phyloP scores from a whole-genome alignment of 2,797 vertebrate species.

The Gambelia wislizenii region DNA sequence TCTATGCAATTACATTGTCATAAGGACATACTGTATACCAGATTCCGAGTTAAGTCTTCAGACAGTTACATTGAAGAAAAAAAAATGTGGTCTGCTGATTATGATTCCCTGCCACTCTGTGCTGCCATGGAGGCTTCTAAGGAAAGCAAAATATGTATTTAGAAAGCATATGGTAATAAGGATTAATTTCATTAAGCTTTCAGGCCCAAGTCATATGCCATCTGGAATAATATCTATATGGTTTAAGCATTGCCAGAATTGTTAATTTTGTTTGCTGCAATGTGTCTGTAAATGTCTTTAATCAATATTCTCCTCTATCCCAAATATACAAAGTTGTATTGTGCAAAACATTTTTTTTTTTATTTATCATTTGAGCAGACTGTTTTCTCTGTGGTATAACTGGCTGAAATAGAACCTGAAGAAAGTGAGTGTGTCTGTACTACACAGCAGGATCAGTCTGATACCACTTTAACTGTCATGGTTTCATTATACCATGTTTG shows the following conservation, averaged over 20 bases:
- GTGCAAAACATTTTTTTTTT: background rate
- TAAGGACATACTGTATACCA: background rate
- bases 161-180: slow-evolving; percentile 25
- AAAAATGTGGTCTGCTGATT: background rate
- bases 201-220: background rate
- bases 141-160: slow-evolving; percentile 22
- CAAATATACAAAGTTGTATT: background rate
- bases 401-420: background rate
- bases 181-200: background rate
- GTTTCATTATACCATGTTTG: too few species aligned
- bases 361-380: background rate
- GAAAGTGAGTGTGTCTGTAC: background rate
- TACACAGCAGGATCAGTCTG: too few species aligned
- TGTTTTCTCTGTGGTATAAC: background rate
- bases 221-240: background rate
- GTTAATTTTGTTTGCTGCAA: background rate
- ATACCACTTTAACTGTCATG: too few species aligned
- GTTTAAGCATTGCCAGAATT: slow-evolving; percentile 6
- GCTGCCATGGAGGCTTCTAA: background rate
- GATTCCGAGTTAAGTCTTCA: background rate
- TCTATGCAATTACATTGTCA: background rate
- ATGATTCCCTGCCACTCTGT: background rate
- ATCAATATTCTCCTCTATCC: background rate
- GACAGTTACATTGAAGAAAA: background rate
- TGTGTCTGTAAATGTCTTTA: background rate